A percentile compares a stretch with the other conserved stretches of the same genome.
Conservation (phyloP, 2,797 vertebrate species). For the Momotus momota region DNA sequence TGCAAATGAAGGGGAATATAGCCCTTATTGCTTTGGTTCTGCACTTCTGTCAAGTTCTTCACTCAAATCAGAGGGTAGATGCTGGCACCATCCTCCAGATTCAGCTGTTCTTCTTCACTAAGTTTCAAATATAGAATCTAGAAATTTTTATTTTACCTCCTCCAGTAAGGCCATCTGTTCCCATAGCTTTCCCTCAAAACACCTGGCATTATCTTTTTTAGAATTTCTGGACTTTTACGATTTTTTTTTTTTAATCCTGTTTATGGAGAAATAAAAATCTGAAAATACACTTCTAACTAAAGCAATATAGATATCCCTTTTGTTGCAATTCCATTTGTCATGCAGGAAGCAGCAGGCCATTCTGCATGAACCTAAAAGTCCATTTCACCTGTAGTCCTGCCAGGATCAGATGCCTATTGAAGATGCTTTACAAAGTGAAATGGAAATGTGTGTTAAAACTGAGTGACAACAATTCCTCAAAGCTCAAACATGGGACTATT, state of each 20-base stretch:
- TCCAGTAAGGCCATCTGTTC: slow-evolving; percentile 68
- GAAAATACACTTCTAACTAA: slow-evolving; percentile 1
- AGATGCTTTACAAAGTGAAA: not conserved
- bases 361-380: not conserved
- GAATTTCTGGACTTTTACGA: slow-evolving; percentile 36
- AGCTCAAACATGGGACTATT: not conserved
- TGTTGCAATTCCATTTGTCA: not conserved
- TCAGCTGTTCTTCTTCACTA: slow-evolving; percentile 66
- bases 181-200: slow-evolving; percentile 62
- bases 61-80: slow-evolving; percentile 62
- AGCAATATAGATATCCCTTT: not conserved
- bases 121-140: slow-evolving; percentile 67
- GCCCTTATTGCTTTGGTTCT: slow-evolving; percentile 44
- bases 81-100: slow-evolving; percentile 69
- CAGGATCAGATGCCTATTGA: not conserved
- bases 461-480: not conserved
- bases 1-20: not conserved
- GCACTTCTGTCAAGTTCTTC: slow-evolving; percentile 62
- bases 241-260: not conserved
- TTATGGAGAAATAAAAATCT: slow-evolving; percentile 27
- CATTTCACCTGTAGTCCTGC: not conserved
- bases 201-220: slow-evolving; percentile 61
- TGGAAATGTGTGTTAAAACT: not conserved
- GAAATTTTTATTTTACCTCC: slow-evolving; percentile 70
- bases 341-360: not conserved